Evolutionary conservation across 2,888 invertebrate genomes (phyloP), one percentile per base, ranked within the genome.

Genomic region (Fissipunctia ypsillon): DNA sequence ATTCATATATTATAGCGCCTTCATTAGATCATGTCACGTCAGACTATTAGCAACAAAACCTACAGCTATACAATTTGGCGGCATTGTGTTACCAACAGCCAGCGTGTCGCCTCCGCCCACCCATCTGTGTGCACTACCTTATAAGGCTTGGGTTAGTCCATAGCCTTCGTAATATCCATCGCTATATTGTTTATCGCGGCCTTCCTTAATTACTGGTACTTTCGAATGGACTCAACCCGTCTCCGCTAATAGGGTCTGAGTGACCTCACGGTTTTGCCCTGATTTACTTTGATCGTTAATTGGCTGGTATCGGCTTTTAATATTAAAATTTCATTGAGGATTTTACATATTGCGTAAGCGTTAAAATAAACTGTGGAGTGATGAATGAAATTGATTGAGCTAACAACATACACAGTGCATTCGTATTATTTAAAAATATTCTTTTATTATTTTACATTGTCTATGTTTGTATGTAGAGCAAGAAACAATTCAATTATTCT

Each of bases 141-240:
- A 88, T 86, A 91, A 82, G 89, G 89, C 73, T 41, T 71, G 84
- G 69, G 85, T 89, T 90, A 91, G 90, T 73, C 72, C 63, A 66
- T 78, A 87, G 82, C 88, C 89, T 89, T 83, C 80, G 72, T 71
- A 81, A 84, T 84, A 85, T 85, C 83, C 86, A 90, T 87, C 84
- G 85, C 83, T 73, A 78, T 84, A 92, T 91, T 91, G 92, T 92
- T 86, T 80, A 84, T 65, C 43, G 69, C 66, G 86, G 88, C 92
- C 93, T 93, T 91, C 89, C 87, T 89, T 91, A 91, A 91, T 91
- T 91, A 90, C 86, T 87, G 86, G 88, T 89, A 92, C 92, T 93
- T 93, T 93, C 92, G 88, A 92, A 90, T 80, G 84, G 45, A 74
- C 84, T 87, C 76, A 87, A 90, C 90, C 90, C 90, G 90, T 89